These are phyloP conservation scores for Ibidorhyncha struthersii DNA, from an alignment of 2,113 vertebrate genomes.

Conservation along the genomic window DNA sequence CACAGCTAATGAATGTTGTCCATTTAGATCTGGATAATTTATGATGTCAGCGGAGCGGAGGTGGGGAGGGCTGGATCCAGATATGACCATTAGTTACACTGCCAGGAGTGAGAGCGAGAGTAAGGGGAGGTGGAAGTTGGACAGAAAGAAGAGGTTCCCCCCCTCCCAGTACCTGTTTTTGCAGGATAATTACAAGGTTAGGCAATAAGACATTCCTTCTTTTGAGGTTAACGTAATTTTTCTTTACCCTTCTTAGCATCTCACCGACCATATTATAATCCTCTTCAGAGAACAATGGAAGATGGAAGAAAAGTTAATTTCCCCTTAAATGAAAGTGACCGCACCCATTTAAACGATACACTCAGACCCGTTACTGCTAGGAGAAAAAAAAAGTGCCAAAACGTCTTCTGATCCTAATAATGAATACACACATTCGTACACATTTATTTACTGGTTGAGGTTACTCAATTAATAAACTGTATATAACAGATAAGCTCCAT, in stretches of 20 bases:
- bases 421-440: not conserved
- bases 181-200: not conserved
- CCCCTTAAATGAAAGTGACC: not conserved
- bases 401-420: not conserved
- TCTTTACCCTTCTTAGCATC: not conserved
- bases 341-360: not conserved
- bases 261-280: not conserved
- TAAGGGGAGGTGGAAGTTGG: not conserved
- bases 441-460: not conserved
- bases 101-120: not conserved
- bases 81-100: constrained; percentile 7
- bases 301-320: not conserved
- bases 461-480: not conserved
- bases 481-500: not conserved
- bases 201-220: not conserved
- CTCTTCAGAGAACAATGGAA: not conserved
- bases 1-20: constrained; percentile 73
- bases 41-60: constrained; percentile 57
- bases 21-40: constrained; percentile 76
- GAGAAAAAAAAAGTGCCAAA: not conserved
- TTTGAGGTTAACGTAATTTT: not conserved
- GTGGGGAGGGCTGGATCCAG: constrained; percentile 41
- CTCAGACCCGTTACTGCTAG: not conserved
- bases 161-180: not conserved
- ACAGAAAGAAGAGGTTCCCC: not conserved